Evolutionary conservation across 2,113 vertebrate genomes (phyloP).

Genomic region (Cololabis saira): DNA sequence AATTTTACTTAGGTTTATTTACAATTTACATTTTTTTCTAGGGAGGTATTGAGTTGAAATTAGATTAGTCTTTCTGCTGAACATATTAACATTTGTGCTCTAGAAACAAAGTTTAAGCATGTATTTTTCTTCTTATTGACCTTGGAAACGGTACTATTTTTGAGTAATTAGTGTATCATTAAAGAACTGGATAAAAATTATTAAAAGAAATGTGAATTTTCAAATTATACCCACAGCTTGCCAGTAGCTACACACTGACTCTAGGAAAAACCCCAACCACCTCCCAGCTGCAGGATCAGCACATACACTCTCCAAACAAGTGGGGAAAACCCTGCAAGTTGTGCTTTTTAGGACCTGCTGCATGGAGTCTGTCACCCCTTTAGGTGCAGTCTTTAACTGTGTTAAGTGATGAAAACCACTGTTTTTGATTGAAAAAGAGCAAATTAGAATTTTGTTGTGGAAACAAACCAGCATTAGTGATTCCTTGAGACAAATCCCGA

Average conservation of each 20-base stretch:
- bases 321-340: not conserved
- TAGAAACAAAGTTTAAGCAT: too few relatives aligned
- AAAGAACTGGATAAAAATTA: too few relatives aligned
- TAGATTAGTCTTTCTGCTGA: not conserved
- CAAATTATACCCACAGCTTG: not conserved
- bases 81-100: too few relatives aligned
- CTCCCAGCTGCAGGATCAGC: not conserved
- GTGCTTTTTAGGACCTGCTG: not conserved
- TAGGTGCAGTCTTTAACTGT: too few relatives aligned
- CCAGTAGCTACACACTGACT: not conserved
- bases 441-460: not conserved
- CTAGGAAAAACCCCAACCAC: not conserved
- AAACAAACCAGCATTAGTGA: constrained; percentile 1
- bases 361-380: not conserved
- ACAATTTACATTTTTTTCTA: not conserved
- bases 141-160: too few relatives aligned
- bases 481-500: not conserved
- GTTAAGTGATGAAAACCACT: too few relatives aligned
- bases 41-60: too few relatives aligned
- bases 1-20: too few relatives aligned
- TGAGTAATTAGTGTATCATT: too few relatives aligned
- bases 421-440: too few relatives aligned
- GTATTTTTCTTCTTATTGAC: not conserved
- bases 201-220: not conserved
- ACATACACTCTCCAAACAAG: not conserved